Percentiles rank a stretch among this genome's conserved stretches.
These are phyloP conservation scores for Selene dorsalis DNA, from an alignment of 2,797 vertebrate genomes.

Conservation along the genomic window DNA sequence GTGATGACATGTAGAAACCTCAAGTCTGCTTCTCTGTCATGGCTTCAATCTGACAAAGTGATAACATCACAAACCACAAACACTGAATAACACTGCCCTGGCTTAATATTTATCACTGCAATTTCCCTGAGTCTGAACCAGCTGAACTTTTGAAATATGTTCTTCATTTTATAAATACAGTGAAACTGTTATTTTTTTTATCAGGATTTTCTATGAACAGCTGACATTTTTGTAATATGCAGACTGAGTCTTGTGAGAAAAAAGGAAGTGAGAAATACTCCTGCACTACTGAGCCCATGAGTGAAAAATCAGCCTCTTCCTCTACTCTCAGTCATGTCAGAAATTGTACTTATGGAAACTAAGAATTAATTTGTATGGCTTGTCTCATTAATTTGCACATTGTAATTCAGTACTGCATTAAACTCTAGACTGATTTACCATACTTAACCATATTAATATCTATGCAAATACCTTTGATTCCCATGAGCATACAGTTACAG, in stretches of 20 bases:
- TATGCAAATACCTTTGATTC: conserved; percentile 52
- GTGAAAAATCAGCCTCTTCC: conserved; percentile 14
- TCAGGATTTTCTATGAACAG: not conserved
- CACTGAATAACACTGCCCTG: not conserved
- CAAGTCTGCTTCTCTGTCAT: conserved; percentile 25
- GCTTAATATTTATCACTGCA: conserved; percentile 11
- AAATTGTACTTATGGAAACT: conserved; percentile 13
- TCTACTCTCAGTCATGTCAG: conserved; percentile 12
- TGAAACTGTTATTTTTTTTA: conserved; percentile 4
- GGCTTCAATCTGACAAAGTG: conserved; percentile 49
- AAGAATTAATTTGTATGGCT: conserved; percentile 34
- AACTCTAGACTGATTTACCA: conserved; percentile 29
- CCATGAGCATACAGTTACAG: conserved; percentile 19
- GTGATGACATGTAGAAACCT: conserved; percentile 52
- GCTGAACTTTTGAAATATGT: conserved; percentile 7
- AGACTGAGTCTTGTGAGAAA: not conserved
- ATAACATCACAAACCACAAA: conserved; percentile 44
- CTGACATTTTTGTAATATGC: not conserved
- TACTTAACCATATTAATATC: conserved; percentile 41
- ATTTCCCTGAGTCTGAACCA: not conserved
- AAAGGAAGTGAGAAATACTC: not conserved
- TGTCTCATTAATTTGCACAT: conserved; percentile 47
- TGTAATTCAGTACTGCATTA: conserved; percentile 40
- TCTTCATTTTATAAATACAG: not conserved
- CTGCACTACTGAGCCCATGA: not conserved